Base-by-base conservation (phyloP, 2,888 invertebrate genomes). In the Anoplius nigerrimus region DNA sequence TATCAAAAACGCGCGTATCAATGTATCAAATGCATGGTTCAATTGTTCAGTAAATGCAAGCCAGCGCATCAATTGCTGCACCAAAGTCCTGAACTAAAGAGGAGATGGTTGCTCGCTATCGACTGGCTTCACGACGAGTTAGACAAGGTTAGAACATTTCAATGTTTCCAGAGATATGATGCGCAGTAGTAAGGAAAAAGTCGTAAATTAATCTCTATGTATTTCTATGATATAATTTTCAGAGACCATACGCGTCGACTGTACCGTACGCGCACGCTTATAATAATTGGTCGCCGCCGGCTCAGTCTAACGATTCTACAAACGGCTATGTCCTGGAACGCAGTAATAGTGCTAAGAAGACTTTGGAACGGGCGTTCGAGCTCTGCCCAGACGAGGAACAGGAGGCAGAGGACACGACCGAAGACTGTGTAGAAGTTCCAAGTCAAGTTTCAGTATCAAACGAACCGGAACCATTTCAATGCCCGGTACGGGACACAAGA, bases 1-100 rank as follows among this genome's bases (percentile, higher is more conserved):
- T 97, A 98, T 90, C 98, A 98, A 89, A 98, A 98, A 90, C 92
- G 98, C 76, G 97, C 98, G 74, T 98, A 98, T 91, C 97, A 98
- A 89, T 98, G 98, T 90, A 96, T 98, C 74, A 98, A 98, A 90
- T 95, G 97, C 88, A 92, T 98, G 91, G 98, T 98, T 74, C 93
- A 94, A 79, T 91, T 98, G 75, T 97, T 98, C 91, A 93, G 94
- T 82, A 94, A 95, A 89, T 96, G 97, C 88, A 93, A 93, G 64
- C 91, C 93, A 70, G 97, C 97, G 22, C 92, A 94, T 83, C 92
- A 94, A 84, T 93, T 97, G 90, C 91, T 98, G 80, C 93, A 94
- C 86, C 92, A 92, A 70, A 94, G 94, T 87, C 91, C 92, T 2
- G 95, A 96, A 82, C 91, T 98, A 80, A 93, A 95, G 79, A 92